phyloP scores from a whole-genome alignment of 2,113 vertebrate genomes.

The Setophaga coronata region DNA sequence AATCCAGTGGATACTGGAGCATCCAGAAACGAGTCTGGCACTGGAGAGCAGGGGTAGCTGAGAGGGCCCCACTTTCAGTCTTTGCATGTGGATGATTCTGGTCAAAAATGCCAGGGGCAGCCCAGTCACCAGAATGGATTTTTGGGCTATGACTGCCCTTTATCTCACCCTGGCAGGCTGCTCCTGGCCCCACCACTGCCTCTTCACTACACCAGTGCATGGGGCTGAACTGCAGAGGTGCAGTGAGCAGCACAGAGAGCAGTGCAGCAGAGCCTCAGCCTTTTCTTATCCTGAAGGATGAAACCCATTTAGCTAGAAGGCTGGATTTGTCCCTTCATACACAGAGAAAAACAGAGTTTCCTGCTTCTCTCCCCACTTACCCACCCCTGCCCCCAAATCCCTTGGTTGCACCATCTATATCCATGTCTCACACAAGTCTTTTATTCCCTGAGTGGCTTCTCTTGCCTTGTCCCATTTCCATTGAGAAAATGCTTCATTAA shows the following conservation, averaged over 20 bases:
- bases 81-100: background rate
- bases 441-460: background rate
- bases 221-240: background rate
- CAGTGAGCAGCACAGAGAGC: background rate
- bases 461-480: background rate
- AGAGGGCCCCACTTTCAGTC: background rate
- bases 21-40: background rate
- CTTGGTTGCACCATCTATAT: background rate
- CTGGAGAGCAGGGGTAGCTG: background rate
- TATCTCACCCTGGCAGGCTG: background rate
- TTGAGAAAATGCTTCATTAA: background rate
- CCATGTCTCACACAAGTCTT: background rate
- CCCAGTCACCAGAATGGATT: background rate
- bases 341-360: background rate
- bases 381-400: background rate
- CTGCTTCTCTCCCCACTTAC: background rate
- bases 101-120: background rate
- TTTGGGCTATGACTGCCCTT: background rate
- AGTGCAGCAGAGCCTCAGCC: background rate
- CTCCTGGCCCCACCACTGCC: rapidly evolving
- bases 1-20: background rate
- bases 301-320: background rate
- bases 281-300: background rate
- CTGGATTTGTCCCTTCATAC: background rate
- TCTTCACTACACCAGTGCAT: background rate